A percentile compares a stretch with the other conserved stretches of the same genome.
These are phyloP conservation scores for Danaus plexippus DNA, from an alignment of 1,140 invertebrate species.

Conservation along the genomic window DNA sequence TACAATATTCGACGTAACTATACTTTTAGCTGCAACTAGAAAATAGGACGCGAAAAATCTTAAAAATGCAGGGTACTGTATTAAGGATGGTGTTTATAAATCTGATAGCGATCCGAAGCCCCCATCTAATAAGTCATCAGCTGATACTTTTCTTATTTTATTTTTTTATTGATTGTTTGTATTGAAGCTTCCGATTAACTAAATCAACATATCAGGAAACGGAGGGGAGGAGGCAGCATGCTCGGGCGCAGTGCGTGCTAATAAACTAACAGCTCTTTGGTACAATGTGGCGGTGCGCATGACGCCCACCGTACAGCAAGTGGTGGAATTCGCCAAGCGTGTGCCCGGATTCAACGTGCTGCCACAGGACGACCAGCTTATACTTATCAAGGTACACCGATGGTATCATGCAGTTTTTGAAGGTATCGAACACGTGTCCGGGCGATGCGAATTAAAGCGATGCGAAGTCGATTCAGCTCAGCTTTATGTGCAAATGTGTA, in stretches of 20 bases:
- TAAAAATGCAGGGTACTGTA: too few species aligned
- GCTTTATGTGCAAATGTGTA: too few species aligned
- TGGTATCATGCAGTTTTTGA: too few species aligned
- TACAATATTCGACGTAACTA: too few species aligned
- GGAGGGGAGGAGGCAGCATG: conserved; percentile 21
- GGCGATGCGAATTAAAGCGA: too few species aligned
- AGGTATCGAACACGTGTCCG: too few species aligned
- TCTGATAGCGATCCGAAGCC: too few species aligned
- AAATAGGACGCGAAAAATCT: too few species aligned
- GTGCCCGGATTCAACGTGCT: conserved; percentile 91
- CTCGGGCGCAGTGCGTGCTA: conserved; percentile 46
- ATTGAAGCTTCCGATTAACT: conserved; percentile 6
- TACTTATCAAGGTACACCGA: conserved; percentile 87
- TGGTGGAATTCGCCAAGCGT: conserved; percentile 94
- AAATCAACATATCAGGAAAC: conserved; percentile 11
- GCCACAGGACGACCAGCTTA: conserved; percentile 93
- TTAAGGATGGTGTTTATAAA: too few species aligned
- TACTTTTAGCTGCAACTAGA: too few species aligned
- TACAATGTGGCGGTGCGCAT: conserved; percentile 84
- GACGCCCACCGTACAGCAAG: conserved; percentile 89
- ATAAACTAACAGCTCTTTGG: conserved; percentile 76
- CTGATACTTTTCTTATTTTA: conserved; percentile 1
- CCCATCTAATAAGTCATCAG: conserved; percentile 7
- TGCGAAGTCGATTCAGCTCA: too few species aligned
- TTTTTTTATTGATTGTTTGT: conserved; percentile 7